Percentiles rank a stretch among this genome's conserved stretches.
phyloP scores from a whole-genome alignment of 2,113 vertebrate genomes.

The Halcyon malimbica region DNA sequence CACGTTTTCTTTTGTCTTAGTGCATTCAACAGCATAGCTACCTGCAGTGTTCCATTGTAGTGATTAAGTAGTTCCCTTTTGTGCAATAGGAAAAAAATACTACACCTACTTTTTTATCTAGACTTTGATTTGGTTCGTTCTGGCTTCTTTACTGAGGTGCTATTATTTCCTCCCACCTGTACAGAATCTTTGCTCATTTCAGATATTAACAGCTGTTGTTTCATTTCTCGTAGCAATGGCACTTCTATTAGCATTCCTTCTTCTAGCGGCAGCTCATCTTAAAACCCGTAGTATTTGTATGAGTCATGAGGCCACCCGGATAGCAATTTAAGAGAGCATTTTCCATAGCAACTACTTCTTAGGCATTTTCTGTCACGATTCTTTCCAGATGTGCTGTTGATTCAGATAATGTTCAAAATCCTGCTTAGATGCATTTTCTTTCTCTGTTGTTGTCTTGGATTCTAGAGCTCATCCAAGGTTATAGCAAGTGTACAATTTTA shows the following conservation, averaged over 20 bases:
- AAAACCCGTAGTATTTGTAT: slow-evolving; percentile 35
- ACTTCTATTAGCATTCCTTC: background rate
- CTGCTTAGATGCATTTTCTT: background rate
- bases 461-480: background rate
- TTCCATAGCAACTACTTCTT: slow-evolving; percentile 59
- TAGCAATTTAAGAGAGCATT: slow-evolving; percentile 55
- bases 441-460: background rate
- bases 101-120: background rate
- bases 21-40: background rate
- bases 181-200: background rate
- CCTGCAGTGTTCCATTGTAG: background rate
- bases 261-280: background rate
- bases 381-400: slow-evolving; percentile 71
- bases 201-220: background rate
- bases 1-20: background rate
- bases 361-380: slow-evolving; percentile 54
- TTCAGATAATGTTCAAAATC: slow-evolving; percentile 67
- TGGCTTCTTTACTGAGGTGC: background rate
- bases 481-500: background rate
- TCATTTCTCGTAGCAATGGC: background rate
- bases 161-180: background rate
- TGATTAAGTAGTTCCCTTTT: background rate
- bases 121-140: background rate
- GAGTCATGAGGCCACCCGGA: slow-evolving; percentile 67
- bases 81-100: background rate